Evolutionary conservation across 2,113 vertebrate genomes (phyloP).

Genomic region (Pelecanus crispus): DNA sequence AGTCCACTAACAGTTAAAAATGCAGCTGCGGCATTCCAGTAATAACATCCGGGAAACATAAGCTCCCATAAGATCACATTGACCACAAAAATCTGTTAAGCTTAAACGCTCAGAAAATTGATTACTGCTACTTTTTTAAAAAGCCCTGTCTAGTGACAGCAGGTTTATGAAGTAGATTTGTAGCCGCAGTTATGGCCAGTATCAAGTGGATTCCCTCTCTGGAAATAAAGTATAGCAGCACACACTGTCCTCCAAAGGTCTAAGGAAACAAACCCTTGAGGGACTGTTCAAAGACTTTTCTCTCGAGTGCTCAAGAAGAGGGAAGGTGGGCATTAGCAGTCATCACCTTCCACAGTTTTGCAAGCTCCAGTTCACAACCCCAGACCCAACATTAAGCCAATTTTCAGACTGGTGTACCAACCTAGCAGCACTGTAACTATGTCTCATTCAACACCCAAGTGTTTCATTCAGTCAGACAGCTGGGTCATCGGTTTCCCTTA

Average conservation of each 20-base stretch:
- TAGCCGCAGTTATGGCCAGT: not conserved
- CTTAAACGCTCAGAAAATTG: slow-evolving; percentile 6
- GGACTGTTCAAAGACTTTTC: not conserved
- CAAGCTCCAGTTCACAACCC: not conserved
- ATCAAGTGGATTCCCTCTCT: not conserved
- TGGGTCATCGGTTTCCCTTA: not conserved
- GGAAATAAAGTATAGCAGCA: not conserved
- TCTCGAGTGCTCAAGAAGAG: not conserved
- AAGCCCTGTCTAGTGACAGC: not conserved
- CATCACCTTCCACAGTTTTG: not conserved
- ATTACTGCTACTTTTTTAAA: not conserved
- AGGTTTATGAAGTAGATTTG: not conserved
- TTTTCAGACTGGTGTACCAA: not conserved
- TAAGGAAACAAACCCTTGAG: not conserved
- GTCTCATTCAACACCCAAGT: not conserved
- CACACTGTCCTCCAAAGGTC: not conserved
- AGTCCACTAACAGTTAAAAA: slow-evolving; percentile 24
- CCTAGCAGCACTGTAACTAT: not conserved
- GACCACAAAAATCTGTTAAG: slow-evolving; percentile 36
- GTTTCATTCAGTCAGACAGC: not conserved
- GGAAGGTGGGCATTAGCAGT: not conserved
- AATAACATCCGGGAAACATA: slow-evolving; percentile 19
- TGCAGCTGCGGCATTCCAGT: slow-evolving; percentile 25
- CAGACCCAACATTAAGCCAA: rapidly evolving
- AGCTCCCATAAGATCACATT: slow-evolving; percentile 15